phyloP scores from a whole-genome alignment of 2,113 vertebrate genomes.

The Microcebus griseorufus region DNA sequence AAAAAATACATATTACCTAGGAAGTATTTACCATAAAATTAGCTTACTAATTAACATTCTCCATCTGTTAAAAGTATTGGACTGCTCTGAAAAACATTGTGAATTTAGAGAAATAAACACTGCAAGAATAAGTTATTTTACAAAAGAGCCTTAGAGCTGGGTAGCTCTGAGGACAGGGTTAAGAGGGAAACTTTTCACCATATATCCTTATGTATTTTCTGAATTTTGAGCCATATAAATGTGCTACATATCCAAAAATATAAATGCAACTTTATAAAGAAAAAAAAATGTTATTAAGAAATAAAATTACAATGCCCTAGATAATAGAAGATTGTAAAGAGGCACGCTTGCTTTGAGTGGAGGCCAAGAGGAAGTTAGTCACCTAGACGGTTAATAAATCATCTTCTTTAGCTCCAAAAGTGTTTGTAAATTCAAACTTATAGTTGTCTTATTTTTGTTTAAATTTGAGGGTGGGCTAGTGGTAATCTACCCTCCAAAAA shows the following conservation, averaged over 20 bases:
- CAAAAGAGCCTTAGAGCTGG: neutral
- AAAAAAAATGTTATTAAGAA: conserved; percentile 34
- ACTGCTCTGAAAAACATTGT: conserved; percentile 41
- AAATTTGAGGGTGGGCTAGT: neutral
- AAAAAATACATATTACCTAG: neutral
- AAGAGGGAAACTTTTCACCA: neutral
- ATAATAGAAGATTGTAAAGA: conserved; percentile 33
- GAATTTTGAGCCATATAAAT: conserved; percentile 13
- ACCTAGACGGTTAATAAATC: conserved; percentile 5
- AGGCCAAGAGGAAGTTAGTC: conserved; percentile 11
- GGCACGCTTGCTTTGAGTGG: neutral
- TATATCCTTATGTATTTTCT: neutral
- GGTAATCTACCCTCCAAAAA: neutral
- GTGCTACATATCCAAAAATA: conserved; percentile 31
- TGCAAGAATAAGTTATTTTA: conserved; percentile 44
- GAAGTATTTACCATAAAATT: conserved; percentile 54
- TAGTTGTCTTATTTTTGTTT: conserved; percentile 57
- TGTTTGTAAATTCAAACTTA: conserved; percentile 52
- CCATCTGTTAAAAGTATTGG: neutral
- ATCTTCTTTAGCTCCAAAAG: neutral
- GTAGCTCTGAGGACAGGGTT: neutral
- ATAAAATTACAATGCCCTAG: conserved; percentile 46
- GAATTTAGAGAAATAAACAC: conserved; percentile 49
- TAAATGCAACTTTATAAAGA: conserved; percentile 26
- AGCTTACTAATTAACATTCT: conserved; percentile 42